Evolutionary conservation across 2,797 vertebrate genomes (phyloP).

Genomic region (Malurus leucopterus): DNA sequence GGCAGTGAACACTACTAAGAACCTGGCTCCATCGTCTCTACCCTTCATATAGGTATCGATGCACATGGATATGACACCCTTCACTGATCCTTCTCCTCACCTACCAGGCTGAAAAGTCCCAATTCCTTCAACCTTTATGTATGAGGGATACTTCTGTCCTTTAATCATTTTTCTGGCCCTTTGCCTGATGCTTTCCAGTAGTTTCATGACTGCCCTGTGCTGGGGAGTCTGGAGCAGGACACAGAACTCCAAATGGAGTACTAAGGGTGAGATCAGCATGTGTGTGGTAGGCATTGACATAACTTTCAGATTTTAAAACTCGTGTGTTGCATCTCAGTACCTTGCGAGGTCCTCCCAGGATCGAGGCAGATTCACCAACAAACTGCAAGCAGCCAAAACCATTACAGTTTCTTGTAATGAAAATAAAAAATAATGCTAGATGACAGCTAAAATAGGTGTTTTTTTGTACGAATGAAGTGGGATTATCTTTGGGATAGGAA

Average conservation of each 20-base stretch:
- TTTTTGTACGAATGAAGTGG: neutral
- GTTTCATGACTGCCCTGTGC: neutral
- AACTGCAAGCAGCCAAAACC: neutral
- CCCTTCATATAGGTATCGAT: rapidly evolving
- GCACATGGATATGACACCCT: rapidly evolving
- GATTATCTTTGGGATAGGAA: neutral
- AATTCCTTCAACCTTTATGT: neutral
- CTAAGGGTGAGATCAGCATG: neutral
- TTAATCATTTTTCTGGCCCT: neutral
- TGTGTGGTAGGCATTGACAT: neutral
- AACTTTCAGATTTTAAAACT: neutral
- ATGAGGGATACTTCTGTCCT: neutral
- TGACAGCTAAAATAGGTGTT: neutral
- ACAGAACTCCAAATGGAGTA: neutral
- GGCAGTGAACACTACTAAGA: neutral
- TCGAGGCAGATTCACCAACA: neutral
- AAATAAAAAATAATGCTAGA: neutral
- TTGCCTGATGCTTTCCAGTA: neutral
- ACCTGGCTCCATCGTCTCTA: neutral
- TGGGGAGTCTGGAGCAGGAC: neutral
- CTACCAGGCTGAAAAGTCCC: neutral
- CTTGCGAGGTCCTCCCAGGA: neutral
- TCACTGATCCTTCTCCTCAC: neutral
- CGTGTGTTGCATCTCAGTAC: neutral
- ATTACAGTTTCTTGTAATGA: neutral